phyloP scores from a whole-genome alignment of 2,113 vertebrate genomes.

The Melanerpes aurifrons region DNA sequence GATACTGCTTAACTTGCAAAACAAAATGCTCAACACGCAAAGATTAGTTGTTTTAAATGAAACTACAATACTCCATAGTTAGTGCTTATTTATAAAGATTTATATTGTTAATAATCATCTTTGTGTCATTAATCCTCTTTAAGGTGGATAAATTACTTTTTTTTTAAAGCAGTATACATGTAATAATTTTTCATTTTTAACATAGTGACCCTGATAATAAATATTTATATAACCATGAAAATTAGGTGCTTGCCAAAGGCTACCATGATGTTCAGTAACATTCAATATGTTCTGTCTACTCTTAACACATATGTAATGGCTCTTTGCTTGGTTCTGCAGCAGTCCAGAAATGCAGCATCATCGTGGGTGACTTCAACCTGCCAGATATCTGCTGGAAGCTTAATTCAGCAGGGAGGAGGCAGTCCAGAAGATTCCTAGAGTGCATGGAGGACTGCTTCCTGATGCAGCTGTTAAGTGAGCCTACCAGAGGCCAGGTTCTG shows the following conservation, averaged over 20 bases:
- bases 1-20: background rate
- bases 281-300: background rate
- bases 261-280: background rate
- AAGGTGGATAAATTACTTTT: background rate
- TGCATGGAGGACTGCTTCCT: no score
- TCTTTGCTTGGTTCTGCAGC: background rate
- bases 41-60: constrained; percentile 15
- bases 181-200: background rate
- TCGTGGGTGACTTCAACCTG: no score
- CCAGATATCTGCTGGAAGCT: no score
- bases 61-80: background rate
- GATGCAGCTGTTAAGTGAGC: no score
- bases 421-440: no score
- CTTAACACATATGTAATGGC: background rate
- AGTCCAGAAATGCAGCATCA: background rate
- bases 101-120: background rate
- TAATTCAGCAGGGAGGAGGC: no score
- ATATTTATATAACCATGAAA: background rate
- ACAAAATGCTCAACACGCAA: background rate
- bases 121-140: background rate
- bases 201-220: background rate
- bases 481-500: no score
- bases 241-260: background rate
- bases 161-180: background rate
- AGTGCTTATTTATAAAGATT: constrained; percentile 5